Evolutionary conservation across 2,888 invertebrate genomes (phyloP).

Genomic region (Campoplex capitator): DNA sequence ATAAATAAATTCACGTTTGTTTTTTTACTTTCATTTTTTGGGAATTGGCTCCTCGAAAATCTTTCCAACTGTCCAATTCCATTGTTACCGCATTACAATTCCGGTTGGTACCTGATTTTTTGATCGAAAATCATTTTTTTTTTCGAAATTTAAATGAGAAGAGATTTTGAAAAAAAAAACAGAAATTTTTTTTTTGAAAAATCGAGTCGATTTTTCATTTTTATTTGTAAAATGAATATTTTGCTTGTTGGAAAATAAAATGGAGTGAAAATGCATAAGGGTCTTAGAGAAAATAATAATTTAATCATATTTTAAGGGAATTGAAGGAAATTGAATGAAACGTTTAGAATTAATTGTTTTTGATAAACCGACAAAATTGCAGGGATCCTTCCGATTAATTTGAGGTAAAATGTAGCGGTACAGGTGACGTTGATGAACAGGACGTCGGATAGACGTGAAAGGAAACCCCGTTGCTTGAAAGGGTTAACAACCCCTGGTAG

Average conservation of each 20-base stretch:
- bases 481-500: slow-evolving; percentile 8
- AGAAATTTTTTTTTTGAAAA: no score
- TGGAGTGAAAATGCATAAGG: not conserved
- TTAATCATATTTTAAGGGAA: not conserved
- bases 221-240: not conserved
- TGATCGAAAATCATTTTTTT: not conserved
- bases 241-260: not conserved
- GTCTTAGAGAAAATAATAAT: not conserved
- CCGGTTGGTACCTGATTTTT: not conserved
- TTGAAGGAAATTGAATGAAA: no score
- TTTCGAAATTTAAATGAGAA: no score
- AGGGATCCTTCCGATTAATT: not conserved
- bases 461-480: slow-evolving; percentile 6
- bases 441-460: not conserved
- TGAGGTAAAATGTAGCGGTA: not conserved
- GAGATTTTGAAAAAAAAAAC: no score
- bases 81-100: not conserved
- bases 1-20: not conserved
- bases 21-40: not conserved
- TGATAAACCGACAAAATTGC: not conserved
- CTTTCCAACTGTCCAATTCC: no score
- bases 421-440: slow-evolving; percentile 8
- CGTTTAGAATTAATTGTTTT: not conserved
- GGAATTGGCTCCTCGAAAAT: no score
- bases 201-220: no score